Evolutionary conservation across 1,140 invertebrate genomes (phyloP), one percentile per base, ranked within the genome.

Genomic region (Temnothorax nylanderi): DNA sequence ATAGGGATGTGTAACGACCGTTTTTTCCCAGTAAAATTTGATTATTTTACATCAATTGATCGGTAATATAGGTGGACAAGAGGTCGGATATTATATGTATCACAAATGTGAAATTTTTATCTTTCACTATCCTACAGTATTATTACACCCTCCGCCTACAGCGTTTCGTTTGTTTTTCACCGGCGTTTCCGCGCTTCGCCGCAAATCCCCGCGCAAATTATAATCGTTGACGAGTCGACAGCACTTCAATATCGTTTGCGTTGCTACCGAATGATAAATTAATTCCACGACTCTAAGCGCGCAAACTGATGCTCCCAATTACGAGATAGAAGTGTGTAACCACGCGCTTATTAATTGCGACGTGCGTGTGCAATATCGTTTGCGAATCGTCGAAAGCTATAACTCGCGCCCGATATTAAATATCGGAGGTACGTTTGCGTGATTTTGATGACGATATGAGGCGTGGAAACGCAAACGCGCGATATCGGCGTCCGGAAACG

Each of bases 181-280:
- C 26, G 21, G 2, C 18, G 18, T 54, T 51, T 51, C 47, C 44
- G 47, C 3, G 58, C 56, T 13, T n/a, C 41, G 3, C 47, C 47
- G 34, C 21, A 71, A 44, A 82, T 69, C 34, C 62, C 47, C n/a
- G 62, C 13, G 47, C 49, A 41, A 81, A 77, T 77, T 71, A 81
- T 81, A 54, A 81, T 44, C 65, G 37, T 26, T 41, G 34, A 41
- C 49, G 16, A 71, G 49, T 44, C 21, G 34, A 44, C 37, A 51
- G 21, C 34, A 56, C 78, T 71, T 71, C 65, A 71, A 80, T 67
- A 80, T 80, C 60, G 11, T 54, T 54, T 69, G 13, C 37, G 21
- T 58, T 54, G 77, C n/a, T 56, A 18, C 47, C 41, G 13, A 47
- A 74, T 26, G 62, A 54, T 75, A 75, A 84, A 84, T 84, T 74